phyloP scores from a whole-genome alignment of 2,113 vertebrate genomes.

The Labeo rohita region DNA sequence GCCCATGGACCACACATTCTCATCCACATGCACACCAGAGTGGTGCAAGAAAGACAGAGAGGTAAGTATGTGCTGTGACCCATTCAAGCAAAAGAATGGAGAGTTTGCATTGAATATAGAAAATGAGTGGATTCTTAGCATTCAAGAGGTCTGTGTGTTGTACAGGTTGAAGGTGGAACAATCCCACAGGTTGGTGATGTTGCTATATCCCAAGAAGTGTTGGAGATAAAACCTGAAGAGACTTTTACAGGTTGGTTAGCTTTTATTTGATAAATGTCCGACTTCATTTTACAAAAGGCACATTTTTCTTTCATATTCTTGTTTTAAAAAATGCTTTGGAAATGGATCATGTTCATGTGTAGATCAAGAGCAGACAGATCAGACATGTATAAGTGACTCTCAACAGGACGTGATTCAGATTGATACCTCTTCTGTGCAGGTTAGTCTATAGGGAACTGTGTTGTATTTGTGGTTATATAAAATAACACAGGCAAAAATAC shows the following conservation, averaged over 20 bases:
- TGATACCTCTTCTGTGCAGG: background rate
- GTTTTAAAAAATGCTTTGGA: background rate
- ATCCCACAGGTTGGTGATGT: conserved; percentile 34
- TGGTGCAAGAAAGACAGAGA: conserved; percentile 26
- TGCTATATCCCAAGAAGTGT: conserved; percentile 36
- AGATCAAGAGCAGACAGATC: background rate
- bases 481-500: background rate
- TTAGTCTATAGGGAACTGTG: background rate
- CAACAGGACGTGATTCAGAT: background rate
- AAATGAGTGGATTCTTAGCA: background rate
- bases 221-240: conserved; percentile 28
- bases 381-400: background rate
- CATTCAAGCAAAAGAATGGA: background rate
- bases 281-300: background rate
- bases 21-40: conserved; percentile 29
- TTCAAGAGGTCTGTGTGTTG: background rate
- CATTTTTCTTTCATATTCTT: background rate
- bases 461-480: background rate
- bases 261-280: background rate
- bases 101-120: background rate
- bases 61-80: conserved; percentile 3
- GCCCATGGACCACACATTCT: background rate
- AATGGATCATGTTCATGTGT: background rate
- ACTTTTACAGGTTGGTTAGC: background rate
- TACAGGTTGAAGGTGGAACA: conserved; percentile 62